Percentiles rank a stretch among this genome's conserved stretches.
Evolutionary conservation across 1,140 invertebrate species (phyloP).

Genomic region (Drosophila nikananu): DNA sequence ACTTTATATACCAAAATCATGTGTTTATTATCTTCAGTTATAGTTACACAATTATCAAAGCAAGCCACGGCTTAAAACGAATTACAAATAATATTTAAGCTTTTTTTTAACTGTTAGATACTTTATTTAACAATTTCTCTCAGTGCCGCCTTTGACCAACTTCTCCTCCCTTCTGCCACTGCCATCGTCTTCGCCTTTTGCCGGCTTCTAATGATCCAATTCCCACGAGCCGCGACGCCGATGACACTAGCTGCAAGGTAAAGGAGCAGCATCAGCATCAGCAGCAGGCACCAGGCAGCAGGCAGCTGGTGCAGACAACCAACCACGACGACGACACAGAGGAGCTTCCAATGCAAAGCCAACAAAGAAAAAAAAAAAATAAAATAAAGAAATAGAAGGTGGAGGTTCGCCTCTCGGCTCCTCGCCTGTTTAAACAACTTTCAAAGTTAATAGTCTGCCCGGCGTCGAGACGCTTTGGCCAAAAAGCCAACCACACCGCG

Average conservation of each 20-base stretch:
- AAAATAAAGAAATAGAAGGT: slow-evolving; percentile 74
- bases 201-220: slow-evolving; percentile 83
- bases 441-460: slow-evolving; percentile 84
- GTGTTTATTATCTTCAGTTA: too few relatives aligned
- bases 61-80: too few relatives aligned
- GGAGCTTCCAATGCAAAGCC: slow-evolving; percentile 68
- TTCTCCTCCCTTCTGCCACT: slow-evolving; percentile 68
- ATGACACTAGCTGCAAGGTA: slow-evolving; percentile 79
- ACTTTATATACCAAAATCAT: too few relatives aligned
- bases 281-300: slow-evolving; percentile 20
- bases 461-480: slow-evolving; percentile 73
- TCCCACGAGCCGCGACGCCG: slow-evolving; percentile 80
- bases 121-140: slow-evolving; percentile 6
- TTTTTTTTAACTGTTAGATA: too few relatives aligned
- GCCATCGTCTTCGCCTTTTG: slow-evolving; percentile 56
- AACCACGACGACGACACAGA: slow-evolving; percentile 65
- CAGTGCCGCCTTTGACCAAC: slow-evolving; percentile 70
- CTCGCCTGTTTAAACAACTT: slow-evolving; percentile 82
- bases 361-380: slow-evolving; percentile 16
- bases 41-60: too few relatives aligned
- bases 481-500: slow-evolving; percentile 47
- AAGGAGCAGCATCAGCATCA: slow-evolving; percentile 44
- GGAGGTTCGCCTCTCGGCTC: slow-evolving; percentile 71
- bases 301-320: slow-evolving; percentile 63
- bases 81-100: too few relatives aligned